Percentiles rank a stretch among this genome's conserved stretches.
Evolutionary conservation across 2,797 vertebrate species (phyloP).

Genomic region (Pogoniulus pusillus): DNA sequence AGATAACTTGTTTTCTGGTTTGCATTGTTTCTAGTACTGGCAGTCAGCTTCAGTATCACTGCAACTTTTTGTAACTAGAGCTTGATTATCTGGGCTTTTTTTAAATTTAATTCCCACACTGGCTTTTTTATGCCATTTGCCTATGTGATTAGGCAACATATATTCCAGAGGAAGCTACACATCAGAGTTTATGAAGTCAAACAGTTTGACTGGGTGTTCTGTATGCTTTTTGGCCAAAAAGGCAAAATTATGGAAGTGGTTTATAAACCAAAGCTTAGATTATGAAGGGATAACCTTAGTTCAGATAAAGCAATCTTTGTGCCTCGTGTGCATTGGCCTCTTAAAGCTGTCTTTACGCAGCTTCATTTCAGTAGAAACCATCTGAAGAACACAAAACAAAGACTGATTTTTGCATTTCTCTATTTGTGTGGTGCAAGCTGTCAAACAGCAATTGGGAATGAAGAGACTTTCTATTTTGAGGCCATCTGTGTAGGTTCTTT

Average conservation of each 20-base stretch:
- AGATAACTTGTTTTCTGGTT: neutral
- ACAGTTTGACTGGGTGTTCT: neutral
- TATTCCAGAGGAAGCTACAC: neutral
- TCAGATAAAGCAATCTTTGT: neutral
- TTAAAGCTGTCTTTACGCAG: conserved; percentile 3
- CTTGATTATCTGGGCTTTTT: neutral
- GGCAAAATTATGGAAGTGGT: neutral
- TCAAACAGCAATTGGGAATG: conserved; percentile 20
- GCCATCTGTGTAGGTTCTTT: conserved; percentile 75
- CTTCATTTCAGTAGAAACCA: neutral
- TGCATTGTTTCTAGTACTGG: neutral
- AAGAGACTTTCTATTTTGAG: conserved; percentile 65
- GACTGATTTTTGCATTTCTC: conserved; percentile 25
- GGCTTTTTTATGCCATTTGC: neutral
- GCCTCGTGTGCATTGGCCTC: neutral
- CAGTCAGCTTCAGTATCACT: neutral
- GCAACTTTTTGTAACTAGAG: neutral
- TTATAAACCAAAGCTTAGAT: neutral
- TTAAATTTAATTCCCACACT: neutral
- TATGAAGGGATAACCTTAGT: neutral
- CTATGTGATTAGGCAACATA: neutral
- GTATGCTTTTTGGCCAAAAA: neutral
- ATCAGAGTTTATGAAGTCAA: neutral
- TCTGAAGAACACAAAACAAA: conserved; percentile 30
- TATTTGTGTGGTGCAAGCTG: conserved; percentile 31